These are phyloP conservation scores for Atherinomorus stipes DNA, from an alignment of 2,113 vertebrate genomes.

Conservation along the genomic window DNA sequence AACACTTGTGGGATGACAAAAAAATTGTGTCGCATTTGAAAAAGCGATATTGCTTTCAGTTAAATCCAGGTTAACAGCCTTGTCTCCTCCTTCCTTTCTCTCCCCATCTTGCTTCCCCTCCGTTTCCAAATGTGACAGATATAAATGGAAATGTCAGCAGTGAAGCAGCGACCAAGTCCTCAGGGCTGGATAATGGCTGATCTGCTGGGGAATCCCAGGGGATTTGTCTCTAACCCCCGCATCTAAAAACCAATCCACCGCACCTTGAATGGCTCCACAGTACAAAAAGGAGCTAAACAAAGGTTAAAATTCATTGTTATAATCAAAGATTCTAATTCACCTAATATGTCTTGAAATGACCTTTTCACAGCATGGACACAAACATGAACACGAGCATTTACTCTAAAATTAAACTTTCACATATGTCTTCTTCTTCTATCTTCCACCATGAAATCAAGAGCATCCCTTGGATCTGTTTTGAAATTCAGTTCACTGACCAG, in stretches of 20 bases:
- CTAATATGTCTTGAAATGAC: too few species aligned
- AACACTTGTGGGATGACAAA: too few species aligned
- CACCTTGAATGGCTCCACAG: slow-evolving; percentile 23
- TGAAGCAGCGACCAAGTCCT: slow-evolving; percentile 34
- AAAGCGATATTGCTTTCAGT: not conserved
- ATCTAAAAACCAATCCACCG: slow-evolving; percentile 56
- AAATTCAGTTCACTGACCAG: too few species aligned
- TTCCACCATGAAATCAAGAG: too few species aligned
- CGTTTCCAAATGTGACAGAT: slow-evolving; percentile 49
- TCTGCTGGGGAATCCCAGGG: slow-evolving; percentile 55
- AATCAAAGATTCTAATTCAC: not conserved
- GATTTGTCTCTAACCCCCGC: slow-evolving; percentile 47
- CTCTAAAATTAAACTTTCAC: not conserved
- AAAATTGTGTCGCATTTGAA: not conserved
- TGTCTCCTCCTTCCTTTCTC: slow-evolving; percentile 11
- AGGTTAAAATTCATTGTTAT: not conserved
- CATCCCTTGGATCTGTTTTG: too few species aligned
- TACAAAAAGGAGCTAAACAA: slow-evolving; percentile 13
- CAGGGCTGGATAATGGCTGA: slow-evolving; percentile 57
- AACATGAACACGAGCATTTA: too few species aligned
- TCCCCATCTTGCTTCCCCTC: slow-evolving; percentile 10
- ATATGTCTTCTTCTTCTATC: not conserved
- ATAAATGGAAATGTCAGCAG: slow-evolving; percentile 67
- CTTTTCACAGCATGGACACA: too few species aligned
- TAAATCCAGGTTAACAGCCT: not conserved